Evolutionary conservation across 2,888 invertebrate species (phyloP), one percentile per base, ranked within the genome.

Genomic region (Hymenopus coronatus): DNA sequence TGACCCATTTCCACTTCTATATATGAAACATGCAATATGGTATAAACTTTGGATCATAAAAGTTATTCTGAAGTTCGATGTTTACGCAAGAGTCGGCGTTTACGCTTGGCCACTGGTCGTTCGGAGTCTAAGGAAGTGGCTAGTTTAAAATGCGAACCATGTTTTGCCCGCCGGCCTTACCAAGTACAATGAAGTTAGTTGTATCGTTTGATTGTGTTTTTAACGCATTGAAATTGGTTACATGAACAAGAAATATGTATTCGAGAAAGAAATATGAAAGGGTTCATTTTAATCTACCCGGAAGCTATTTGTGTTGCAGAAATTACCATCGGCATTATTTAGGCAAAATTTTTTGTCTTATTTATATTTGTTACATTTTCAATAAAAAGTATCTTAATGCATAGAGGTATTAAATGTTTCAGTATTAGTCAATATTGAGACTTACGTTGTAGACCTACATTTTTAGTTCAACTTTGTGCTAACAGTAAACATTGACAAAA

Each of bases 141-240:
- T 90, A 89, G 86, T 89, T 90, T 90, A 88, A 84, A 90, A 90
- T 90, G 90, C 88, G 89, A 90, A 89, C 89, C 89, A 90, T 90
- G 89, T 88, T 89, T 88, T 89, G 87, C 89, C 89, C 89, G 86
- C 84, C 89, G 89, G 89, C 89, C 84, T 89, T 88, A 81, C 82
- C 28, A 84, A 70, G 86, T 87, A 70, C 54, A 70, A 20, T 70
- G 54, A 70, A 70, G 54, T 70, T 70, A 70, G 54, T 70, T 70
- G 54, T 4, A 70, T 70, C 54, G 46, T 70, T 70, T 70, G 20
- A 25, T 70, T 70, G 54, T 70, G 20, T 70, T 20, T 70, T 25
- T 70, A 20, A 4, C 2, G 54, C 15, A 14, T 20, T 20, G 54
- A 70, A 70, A 70, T 20, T 20, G 14, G 2, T 20, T 70, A 20